A percentile compares a stretch with the other conserved stretches of the same genome.
Conservation (phyloP, 2,888 invertebrate genomes). For the Phrixothrix hirtus region DNA sequence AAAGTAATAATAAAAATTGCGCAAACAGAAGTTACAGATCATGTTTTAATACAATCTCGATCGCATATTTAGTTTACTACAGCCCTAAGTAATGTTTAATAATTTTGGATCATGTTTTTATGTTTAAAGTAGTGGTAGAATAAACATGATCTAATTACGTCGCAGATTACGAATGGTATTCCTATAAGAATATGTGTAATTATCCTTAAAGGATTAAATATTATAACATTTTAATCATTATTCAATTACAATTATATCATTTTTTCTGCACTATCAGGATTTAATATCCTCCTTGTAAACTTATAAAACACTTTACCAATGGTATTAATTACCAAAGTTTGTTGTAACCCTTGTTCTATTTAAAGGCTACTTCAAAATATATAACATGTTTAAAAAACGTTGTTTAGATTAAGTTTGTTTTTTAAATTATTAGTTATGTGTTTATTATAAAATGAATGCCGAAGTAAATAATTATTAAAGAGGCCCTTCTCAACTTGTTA, state of each 20-base stretch:
- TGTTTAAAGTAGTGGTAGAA: no score
- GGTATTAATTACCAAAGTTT: slow-evolving; percentile 13
- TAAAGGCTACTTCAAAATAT: slow-evolving; percentile 7
- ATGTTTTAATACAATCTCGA: no score
- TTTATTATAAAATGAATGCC: slow-evolving; percentile 3
- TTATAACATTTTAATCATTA: slow-evolving; percentile 13
- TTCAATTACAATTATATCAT: slow-evolving; percentile 1
- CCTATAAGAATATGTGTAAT: slow-evolving; percentile 11
- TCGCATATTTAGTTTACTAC: no score
- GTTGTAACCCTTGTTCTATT: slow-evolving; percentile 7
- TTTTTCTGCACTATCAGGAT: slow-evolving; percentile 10
- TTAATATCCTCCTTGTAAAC: slow-evolving; percentile 12
- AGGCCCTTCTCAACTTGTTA: slow-evolving; percentile 6
- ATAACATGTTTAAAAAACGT: slow-evolving; percentile 14
- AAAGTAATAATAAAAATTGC: no score
- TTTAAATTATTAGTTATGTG: slow-evolving; percentile 9
- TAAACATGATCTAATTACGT: background rate
- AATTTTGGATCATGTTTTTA: no score
- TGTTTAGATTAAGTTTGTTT: slow-evolving; percentile 10
- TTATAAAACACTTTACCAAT: slow-evolving; percentile 14
- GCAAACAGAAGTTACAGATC: no score
- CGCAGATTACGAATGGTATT: background rate
- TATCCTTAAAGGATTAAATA: slow-evolving; percentile 13
- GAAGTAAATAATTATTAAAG: slow-evolving; percentile 11
- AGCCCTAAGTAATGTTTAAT: no score